These are phyloP conservation scores for Corvus hawaiiensis DNA, from an alignment of 2,113 vertebrate genomes.

Conservation along the genomic window DNA sequence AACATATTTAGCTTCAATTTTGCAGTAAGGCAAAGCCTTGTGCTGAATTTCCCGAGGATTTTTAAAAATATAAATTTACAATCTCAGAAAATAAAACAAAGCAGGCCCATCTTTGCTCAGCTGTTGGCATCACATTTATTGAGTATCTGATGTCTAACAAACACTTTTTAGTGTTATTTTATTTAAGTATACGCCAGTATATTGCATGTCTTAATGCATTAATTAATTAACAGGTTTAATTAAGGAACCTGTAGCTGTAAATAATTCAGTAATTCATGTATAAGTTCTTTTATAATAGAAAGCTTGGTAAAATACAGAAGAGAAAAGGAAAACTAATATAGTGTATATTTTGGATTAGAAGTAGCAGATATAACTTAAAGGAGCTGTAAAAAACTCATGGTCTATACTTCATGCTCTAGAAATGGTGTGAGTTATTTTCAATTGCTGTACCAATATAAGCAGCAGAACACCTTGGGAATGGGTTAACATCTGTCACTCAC, in stretches of 20 bases:
- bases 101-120: neutral
- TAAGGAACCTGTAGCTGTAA: neutral
- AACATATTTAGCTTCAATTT: rapidly evolving
- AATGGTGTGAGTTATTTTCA: slow-evolving; percentile 21
- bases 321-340: neutral
- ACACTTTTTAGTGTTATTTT: neutral
- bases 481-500: slow-evolving; percentile 17
- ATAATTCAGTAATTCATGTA: neutral
- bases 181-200: neutral
- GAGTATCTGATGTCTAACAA: neutral
- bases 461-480: neutral
- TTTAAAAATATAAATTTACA: neutral
- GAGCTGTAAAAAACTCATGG: neutral
- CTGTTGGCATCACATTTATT: neutral
- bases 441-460: neutral
- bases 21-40: neutral
- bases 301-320: neutral
- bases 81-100: neutral
- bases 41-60: neutral
- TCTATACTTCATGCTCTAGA: neutral
- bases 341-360: neutral
- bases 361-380: neutral
- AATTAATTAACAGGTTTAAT: neutral
- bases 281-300: neutral
- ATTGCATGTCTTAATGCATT: neutral